Evolutionary conservation across 1,140 invertebrate genomes (phyloP).

Genomic region (Pseudomyrmex cubaensis): DNA sequence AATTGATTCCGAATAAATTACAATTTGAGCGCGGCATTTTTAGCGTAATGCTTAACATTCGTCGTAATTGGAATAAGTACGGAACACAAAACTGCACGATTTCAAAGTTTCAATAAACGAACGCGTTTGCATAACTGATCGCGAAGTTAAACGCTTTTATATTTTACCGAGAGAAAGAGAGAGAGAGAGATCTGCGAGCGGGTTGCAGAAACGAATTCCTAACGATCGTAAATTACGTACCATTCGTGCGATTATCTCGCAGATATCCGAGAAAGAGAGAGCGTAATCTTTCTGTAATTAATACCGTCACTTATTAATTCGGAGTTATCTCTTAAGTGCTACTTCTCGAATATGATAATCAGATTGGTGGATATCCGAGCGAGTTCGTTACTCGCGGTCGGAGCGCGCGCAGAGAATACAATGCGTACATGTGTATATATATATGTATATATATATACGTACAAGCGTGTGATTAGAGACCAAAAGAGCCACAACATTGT

Average conservation of each 20-base stretch:
- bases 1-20: conserved; percentile 15
- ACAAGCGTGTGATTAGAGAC: conserved; percentile 94
- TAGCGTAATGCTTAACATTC: not conserved
- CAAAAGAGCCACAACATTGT: conserved; percentile 90
- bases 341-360: not conserved
- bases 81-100: too few species aligned
- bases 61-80: not conserved
- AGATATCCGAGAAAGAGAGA: not conserved
- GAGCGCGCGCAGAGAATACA: not conserved
- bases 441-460: conserved; percentile 80
- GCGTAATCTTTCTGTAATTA: conserved; percentile 33
- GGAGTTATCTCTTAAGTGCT: not conserved
- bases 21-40: not conserved
- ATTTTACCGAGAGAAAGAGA: not conserved
- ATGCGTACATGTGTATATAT: not conserved
- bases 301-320: conserved; percentile 23
- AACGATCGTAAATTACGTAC: conserved; percentile 31
- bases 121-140: not conserved
- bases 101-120: too few species aligned
- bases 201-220: conserved; percentile 28
- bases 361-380: not conserved
- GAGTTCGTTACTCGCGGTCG: not conserved
- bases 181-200: too few species aligned
- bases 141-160: not conserved
- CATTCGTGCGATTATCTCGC: not conserved